Evolutionary conservation across 2,113 vertebrate genomes (phyloP).

Genomic region (Lamprologus ornatipinnis): DNA sequence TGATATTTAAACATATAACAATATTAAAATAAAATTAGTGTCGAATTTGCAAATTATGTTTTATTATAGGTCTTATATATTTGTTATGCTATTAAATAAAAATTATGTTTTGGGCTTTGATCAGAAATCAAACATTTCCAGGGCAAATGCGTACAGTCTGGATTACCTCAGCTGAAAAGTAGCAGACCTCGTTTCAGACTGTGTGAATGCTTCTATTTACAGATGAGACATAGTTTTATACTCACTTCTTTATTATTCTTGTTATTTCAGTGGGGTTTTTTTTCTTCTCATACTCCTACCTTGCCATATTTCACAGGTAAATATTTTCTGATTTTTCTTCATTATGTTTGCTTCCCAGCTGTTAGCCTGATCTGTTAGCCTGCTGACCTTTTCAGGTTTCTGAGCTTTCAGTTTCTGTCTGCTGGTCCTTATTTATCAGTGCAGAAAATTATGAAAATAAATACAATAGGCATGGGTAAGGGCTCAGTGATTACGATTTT

Average conservation of each 20-base stretch:
- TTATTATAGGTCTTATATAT: neutral
- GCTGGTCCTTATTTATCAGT: neutral
- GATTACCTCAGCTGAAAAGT: neutral
- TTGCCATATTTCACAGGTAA: neutral
- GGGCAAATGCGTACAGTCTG: neutral
- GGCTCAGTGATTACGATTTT: neutral
- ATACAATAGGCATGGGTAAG: neutral
- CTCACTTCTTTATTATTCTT: neutral
- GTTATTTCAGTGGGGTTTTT: rapidly evolving
- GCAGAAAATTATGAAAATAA: neutral
- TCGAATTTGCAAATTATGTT: neutral
- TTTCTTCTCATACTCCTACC: neutral
- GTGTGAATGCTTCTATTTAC: neutral
- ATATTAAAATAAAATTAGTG: neutral
- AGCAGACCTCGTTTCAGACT: neutral
- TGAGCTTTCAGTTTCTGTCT: neutral
- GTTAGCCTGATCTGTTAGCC: neutral
- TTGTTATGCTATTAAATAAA: neutral
- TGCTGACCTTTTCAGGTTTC: neutral
- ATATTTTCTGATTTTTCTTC: neutral
- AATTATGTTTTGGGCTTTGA: neutral
- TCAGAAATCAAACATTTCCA: neutral
- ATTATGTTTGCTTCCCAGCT: neutral
- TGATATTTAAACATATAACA: neutral
- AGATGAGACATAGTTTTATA: neutral